phyloP scores from a whole-genome alignment of 2,888 invertebrate species.

The Melanargia galathea region DNA sequence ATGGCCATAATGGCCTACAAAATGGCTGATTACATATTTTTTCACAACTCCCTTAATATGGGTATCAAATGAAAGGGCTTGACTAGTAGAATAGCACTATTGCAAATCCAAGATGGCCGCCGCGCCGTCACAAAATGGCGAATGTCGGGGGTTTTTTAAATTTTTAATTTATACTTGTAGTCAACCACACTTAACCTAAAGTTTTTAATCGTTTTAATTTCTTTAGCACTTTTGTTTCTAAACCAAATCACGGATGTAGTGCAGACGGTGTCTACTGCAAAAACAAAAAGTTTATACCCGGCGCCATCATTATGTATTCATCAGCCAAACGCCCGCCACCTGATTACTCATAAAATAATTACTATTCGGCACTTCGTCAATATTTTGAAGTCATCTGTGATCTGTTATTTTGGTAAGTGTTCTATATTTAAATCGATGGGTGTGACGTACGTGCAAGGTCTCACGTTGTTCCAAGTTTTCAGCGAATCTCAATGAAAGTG shows the following conservation, averaged over 20 bases:
- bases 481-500: neutral
- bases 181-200: no score
- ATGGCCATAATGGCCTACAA: no score
- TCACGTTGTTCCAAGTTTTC: conserved; percentile 9
- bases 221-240: neutral
- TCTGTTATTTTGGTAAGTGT: conserved; percentile 12
- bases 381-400: conserved; percentile 15
- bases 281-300: neutral
- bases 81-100: no score
- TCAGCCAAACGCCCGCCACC: conserved; percentile 4
- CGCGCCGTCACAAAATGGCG: no score
- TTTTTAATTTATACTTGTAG: no score
- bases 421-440: conserved; percentile 26
- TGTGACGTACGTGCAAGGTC: conserved; percentile 10
- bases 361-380: conserved; percentile 18
- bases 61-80: no score
- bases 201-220: no score
- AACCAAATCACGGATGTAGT: conserved; percentile 1
- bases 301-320: conserved; percentile 8
- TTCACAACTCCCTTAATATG: no score
- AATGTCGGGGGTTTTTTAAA: no score
- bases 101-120: no score
- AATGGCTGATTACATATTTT: no score
- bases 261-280: neutral
- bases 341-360: conserved; percentile 12